These are phyloP conservation scores for Micromussa lordhowensis DNA, from an alignment of 92 coral and sea anemone species.

Conservation along the genomic window DNA sequence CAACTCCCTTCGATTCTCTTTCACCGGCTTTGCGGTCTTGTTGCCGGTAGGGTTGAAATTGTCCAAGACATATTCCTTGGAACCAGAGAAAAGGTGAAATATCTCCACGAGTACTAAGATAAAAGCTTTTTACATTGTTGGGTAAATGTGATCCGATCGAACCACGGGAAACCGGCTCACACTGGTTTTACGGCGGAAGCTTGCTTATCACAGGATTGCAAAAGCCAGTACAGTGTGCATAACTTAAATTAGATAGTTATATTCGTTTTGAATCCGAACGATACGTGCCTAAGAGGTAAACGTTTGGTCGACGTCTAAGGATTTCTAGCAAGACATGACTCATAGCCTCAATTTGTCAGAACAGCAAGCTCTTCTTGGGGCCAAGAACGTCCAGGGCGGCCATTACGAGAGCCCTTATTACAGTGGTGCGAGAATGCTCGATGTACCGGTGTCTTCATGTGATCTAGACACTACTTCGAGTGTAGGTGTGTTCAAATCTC, in stretches of 20 bases:
- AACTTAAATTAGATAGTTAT: slow-evolving; percentile 2
- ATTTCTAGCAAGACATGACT: not conserved
- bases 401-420: not conserved
- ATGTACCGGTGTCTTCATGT: slow-evolving; percentile 18
- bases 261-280: not conserved
- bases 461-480: slow-evolving; percentile 50
- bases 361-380: slow-evolving; percentile 31
- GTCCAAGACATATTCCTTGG: not conserved
- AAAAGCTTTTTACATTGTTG: not conserved
- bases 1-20: slow-evolving; percentile 6
- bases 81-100: not conserved
- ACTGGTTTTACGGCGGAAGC: too few species aligned
- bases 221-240: not conserved
- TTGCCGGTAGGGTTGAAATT: not conserved
- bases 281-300: not conserved
- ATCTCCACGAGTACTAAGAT: not conserved
- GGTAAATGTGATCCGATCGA: not conserved
- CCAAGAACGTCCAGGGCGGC: not conserved
- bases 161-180: slow-evolving; percentile 6
- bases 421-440: slow-evolving; percentile 27
- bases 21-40: not conserved
- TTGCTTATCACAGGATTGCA: not conserved
- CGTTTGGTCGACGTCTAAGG: not conserved
- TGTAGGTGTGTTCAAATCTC: slow-evolving; percentile 51
- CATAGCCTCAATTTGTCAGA: slow-evolving; percentile 37